Evolutionary conservation across 1,140 invertebrate species (phyloP).

Genomic region (Brachionus calyciflorus): DNA sequence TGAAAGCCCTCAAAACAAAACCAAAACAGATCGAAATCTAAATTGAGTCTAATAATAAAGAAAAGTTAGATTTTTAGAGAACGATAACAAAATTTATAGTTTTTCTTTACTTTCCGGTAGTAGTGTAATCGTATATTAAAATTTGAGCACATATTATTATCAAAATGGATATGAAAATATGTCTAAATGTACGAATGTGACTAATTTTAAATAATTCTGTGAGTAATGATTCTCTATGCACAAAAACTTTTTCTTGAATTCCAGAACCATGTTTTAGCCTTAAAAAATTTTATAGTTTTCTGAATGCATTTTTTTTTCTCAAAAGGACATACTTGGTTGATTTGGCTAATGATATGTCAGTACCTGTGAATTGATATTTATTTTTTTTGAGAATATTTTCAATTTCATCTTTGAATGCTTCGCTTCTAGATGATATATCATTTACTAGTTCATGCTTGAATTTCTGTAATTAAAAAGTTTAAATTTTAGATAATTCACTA

Average conservation of each 20-base stretch:
- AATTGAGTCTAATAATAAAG: conserved; percentile 60
- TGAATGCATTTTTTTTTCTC: too few relatives aligned
- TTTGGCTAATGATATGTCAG: not conserved
- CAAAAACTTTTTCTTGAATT: conserved; percentile 35
- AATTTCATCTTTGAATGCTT: conserved; percentile 18
- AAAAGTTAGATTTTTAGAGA: not conserved
- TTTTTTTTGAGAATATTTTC: conserved; percentile 17
- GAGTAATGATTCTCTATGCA: conserved; percentile 18
- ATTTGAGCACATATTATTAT: conserved; percentile 73
- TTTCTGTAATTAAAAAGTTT: not conserved
- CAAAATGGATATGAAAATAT: conserved; percentile 75
- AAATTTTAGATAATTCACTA: too few relatives aligned
- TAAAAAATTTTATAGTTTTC: too few relatives aligned
- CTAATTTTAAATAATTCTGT: conserved; percentile 71
- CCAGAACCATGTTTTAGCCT: not conserved
- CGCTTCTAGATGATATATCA: not conserved
- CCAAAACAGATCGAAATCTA: conserved; percentile 64
- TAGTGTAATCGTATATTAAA: conserved; percentile 69
- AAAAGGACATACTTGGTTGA: not conserved
- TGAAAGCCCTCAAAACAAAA: conserved; percentile 65
- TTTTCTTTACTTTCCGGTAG: conserved; percentile 70
- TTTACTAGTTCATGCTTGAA: conserved; percentile 10
- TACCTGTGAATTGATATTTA: conserved; percentile 26
- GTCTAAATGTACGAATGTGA: conserved; percentile 77
- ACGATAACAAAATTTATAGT: too few relatives aligned